A percentile compares a stretch with the other conserved stretches of the same genome.
Conservation (phyloP, 2,797 vertebrate genomes). For the Eidolon dupreanum region DNA sequence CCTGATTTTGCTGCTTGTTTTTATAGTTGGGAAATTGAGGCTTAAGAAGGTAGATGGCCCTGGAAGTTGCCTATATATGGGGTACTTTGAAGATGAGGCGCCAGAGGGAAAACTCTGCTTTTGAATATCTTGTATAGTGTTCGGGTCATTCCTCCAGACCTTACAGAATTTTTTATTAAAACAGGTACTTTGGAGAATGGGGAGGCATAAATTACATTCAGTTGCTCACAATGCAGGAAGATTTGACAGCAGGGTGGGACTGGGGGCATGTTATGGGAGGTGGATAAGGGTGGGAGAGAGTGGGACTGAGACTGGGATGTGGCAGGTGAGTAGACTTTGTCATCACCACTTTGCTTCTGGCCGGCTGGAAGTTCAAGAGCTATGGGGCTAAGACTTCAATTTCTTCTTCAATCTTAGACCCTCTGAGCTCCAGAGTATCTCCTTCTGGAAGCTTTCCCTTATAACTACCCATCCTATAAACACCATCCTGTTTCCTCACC, state of each 20-base stretch:
- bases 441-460: not conserved
- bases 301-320: not conserved
- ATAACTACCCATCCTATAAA: not conserved
- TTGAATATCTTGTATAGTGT: not conserved
- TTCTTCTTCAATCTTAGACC: not conserved
- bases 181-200: not conserved
- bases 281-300: not conserved
- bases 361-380: not conserved
- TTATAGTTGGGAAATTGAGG: constrained; percentile 40
- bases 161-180: not conserved
- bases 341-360: not conserved
- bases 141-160: not conserved
- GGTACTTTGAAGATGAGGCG: not conserved
- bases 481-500: not conserved
- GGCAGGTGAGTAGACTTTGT: not conserved
- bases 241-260: not conserved
- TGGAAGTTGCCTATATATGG: constrained; percentile 8
- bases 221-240: not conserved
- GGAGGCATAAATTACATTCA: not conserved
- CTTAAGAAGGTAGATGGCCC: not conserved
- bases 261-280: not conserved
- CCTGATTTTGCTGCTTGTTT: constrained; percentile 62
- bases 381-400: not conserved
- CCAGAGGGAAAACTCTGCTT: not conserved
- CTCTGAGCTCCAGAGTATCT: not conserved